A percentile compares a stretch with the other conserved stretches of the same genome.
These are phyloP conservation scores for Cinara cedri DNA, from an alignment of 2,888 invertebrate genomes.

Conservation along the genomic window DNA sequence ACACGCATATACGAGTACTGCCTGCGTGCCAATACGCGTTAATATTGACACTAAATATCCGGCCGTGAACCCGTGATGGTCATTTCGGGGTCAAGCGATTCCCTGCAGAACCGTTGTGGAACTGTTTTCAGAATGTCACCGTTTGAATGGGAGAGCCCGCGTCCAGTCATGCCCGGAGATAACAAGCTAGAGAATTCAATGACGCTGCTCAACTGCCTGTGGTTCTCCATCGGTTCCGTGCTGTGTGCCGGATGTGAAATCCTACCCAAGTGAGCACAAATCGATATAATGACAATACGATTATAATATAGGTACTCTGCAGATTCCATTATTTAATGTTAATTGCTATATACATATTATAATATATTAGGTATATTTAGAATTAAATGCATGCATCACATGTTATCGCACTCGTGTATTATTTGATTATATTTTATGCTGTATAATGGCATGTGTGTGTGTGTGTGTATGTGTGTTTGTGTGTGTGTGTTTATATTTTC, in stretches of 20 bases:
- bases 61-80: neutral
- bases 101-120: conserved; percentile 48
- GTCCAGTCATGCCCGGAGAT: conserved; percentile 65
- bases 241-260: conserved; percentile 68
- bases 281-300: conserved; percentile 3
- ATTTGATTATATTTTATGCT: neutral
- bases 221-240: conserved; percentile 68
- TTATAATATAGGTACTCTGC: too few relatives aligned
- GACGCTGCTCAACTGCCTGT: conserved; percentile 67
- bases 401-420: neutral
- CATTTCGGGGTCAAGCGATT: neutral
- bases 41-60: too few relatives aligned
- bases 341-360: neutral
- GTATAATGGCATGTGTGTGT: neutral
- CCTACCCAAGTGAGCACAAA: conserved; percentile 64
- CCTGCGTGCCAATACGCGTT: too few relatives aligned
- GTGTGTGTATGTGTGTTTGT: too few relatives aligned
- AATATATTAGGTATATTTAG: neutral
- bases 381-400: neutral
- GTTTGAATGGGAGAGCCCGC: conserved; percentile 68
- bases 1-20: too few relatives aligned
- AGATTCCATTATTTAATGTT: too few relatives aligned
- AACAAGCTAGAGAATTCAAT: conserved; percentile 67
- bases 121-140: conserved; percentile 65
- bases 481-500: too few relatives aligned